A percentile compares a stretch with the other conserved stretches of the same genome.
Conservation (phyloP, 2,797 vertebrate species). For the Atherinosoma microstoma region DNA sequence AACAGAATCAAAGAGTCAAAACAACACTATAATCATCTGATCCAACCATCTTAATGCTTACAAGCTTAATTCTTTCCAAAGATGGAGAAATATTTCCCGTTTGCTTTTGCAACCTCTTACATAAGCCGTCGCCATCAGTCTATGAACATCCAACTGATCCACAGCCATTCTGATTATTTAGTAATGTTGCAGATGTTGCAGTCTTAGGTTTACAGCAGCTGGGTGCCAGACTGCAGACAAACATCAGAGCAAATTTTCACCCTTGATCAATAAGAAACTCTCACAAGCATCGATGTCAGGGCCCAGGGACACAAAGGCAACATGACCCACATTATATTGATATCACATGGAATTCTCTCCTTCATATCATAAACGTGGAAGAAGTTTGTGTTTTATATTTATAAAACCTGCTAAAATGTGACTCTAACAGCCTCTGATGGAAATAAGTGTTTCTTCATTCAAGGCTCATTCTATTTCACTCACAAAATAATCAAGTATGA, state of each 20-base stretch:
- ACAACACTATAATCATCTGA: not conserved
- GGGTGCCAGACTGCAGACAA: not conserved
- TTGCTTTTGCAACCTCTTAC: too few relatives aligned
- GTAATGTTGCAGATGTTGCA: not conserved
- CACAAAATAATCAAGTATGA: too few relatives aligned
- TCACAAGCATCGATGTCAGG: not conserved
- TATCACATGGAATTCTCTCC: not conserved
- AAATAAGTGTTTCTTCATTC: too few relatives aligned
- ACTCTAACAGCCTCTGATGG: too few relatives aligned
- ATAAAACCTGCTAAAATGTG: not conserved
- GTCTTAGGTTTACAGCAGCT: not conserved
- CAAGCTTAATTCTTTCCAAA: too few relatives aligned
- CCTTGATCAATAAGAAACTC: not conserved
- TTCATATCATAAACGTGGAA: not conserved
- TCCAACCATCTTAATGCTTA: too few relatives aligned
- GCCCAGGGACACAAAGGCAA: too few relatives aligned
- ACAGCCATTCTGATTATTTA: too few relatives aligned
- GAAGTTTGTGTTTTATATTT: not conserved
- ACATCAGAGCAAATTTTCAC: not conserved
- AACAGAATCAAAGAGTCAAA: conserved; percentile 22
- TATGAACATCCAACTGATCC: too few relatives aligned
- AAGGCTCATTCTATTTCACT: too few relatives aligned
- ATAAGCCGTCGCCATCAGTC: too few relatives aligned
- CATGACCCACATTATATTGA: not conserved
- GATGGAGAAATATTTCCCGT: too few relatives aligned